These are phyloP conservation scores for Scyliorhinus canicula DNA, from an alignment of 2,797 vertebrate species.

Conservation along the genomic window DNA sequence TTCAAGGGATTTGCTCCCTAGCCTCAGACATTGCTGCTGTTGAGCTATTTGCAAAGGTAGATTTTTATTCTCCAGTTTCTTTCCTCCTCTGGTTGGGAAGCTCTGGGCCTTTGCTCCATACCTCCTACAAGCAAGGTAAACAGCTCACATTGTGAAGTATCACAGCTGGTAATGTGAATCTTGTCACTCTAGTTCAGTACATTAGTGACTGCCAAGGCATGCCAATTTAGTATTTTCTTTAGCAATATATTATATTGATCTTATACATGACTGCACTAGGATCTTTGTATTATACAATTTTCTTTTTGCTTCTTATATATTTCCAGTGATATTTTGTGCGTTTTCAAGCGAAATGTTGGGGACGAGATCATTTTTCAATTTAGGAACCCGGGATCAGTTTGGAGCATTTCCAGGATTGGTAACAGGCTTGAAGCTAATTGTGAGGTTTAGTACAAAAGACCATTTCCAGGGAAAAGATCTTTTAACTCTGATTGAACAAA, in stretches of 20 bases:
- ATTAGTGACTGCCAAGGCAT: not conserved
- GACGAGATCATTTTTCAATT: not conserved
- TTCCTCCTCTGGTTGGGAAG: not conserved
- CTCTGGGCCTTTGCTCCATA: not conserved
- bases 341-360: not conserved
- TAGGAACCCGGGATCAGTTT: not conserved
- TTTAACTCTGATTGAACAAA: not conserved
- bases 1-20: not conserved
- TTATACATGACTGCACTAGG: not conserved
- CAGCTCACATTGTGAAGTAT: not conserved
- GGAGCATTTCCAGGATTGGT: not conserved
- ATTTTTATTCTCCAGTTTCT: not conserved
- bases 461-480: not conserved
- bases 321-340: not conserved
- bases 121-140: not conserved
- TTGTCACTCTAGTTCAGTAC: not conserved
- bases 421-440: not conserved
- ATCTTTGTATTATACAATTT: not conserved
- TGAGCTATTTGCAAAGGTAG: not conserved
- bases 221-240: not conserved
- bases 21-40: not conserved
- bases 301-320: not conserved
- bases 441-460: not conserved
- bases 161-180: slow-evolving; percentile 13
- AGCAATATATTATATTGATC: not conserved